A percentile compares a stretch with the other conserved stretches of the same genome.
Evolutionary conservation across 1,140 invertebrate genomes (phyloP).

Genomic region (Tribolium castaneum): DNA sequence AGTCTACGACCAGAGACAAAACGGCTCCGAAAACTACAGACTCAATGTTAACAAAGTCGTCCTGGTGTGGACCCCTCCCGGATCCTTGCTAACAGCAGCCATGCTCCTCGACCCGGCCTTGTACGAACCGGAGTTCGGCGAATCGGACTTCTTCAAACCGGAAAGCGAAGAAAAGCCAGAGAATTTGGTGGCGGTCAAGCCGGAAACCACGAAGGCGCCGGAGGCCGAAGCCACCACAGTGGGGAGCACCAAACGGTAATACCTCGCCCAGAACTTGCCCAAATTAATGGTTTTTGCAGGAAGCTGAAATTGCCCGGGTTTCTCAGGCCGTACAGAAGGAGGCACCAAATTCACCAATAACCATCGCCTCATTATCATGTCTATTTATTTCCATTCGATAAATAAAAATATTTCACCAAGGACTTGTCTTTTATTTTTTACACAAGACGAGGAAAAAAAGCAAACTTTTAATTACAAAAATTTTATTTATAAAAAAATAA

Average conservation of each 20-base stretch:
- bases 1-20: slow-evolving; percentile 75
- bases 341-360: neutral
- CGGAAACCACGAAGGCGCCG: slow-evolving; percentile 4
- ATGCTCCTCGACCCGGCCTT: slow-evolving; percentile 6
- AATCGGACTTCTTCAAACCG: slow-evolving; percentile 2
- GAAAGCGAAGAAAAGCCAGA: neutral
- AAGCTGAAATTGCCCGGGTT: slow-evolving; percentile 8
- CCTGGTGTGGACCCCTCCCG: slow-evolving; percentile 72
- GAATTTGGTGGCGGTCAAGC: neutral
- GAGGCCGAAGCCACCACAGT: neutral
- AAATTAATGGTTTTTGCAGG: slow-evolving; percentile 10
- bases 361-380: neutral
- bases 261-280: neutral
- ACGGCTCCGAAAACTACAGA: slow-evolving; percentile 76
- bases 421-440: too few relatives aligned
- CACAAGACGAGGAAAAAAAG: neutral
- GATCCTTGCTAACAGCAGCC: slow-evolving; percentile 59
- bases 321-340: slow-evolving; percentile 18
- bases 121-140: neutral
- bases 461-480: slow-evolving; percentile 26
- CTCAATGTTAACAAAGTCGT: slow-evolving; percentile 75
- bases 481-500: slow-evolving; percentile 45
- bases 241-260: neutral
- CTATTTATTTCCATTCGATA: slow-evolving; percentile 4
- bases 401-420: neutral